A percentile compares a stretch with the other conserved stretches of the same genome.
Evolutionary conservation across 2,797 vertebrate species (phyloP).

Genomic region (Lacerta viridis): DNA sequence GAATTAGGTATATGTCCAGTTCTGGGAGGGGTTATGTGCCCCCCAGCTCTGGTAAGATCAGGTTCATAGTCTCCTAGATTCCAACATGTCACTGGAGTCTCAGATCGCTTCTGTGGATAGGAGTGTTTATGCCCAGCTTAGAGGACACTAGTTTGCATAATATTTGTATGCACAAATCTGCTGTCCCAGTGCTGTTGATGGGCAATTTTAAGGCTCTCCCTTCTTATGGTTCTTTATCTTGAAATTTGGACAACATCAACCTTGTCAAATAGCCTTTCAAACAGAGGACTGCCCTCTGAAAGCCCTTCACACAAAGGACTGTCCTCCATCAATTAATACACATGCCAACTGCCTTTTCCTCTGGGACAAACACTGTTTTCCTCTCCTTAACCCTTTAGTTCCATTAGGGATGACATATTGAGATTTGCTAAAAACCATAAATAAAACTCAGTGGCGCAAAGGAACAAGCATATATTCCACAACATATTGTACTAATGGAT

Average conservation of each 20-base stretch:
- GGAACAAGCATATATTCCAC: not conserved
- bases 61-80: too few relatives aligned
- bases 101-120: too few relatives aligned
- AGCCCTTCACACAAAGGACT: too few relatives aligned
- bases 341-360: not conserved
- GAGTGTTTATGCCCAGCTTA: not conserved
- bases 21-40: too few relatives aligned
- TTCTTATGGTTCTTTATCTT: too few relatives aligned
- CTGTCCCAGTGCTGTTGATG: not conserved
- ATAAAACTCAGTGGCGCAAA: not conserved
- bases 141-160: not conserved
- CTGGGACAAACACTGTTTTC: not conserved
- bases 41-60: too few relatives aligned
- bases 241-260: too few relatives aligned
- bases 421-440: slow-evolving; percentile 6
- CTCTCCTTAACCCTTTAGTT: accelerated
- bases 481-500: not conserved
- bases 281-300: not conserved
- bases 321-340: too few relatives aligned
- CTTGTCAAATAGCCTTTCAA: not conserved
- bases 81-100: too few relatives aligned
- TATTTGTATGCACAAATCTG: not conserved
- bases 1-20: too few relatives aligned
- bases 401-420: not conserved
- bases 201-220: not conserved